Percentiles rank a stretch among this genome's conserved stretches.
Conservation (phyloP, 1,140 invertebrate species). For the Sipha flava region DNA sequence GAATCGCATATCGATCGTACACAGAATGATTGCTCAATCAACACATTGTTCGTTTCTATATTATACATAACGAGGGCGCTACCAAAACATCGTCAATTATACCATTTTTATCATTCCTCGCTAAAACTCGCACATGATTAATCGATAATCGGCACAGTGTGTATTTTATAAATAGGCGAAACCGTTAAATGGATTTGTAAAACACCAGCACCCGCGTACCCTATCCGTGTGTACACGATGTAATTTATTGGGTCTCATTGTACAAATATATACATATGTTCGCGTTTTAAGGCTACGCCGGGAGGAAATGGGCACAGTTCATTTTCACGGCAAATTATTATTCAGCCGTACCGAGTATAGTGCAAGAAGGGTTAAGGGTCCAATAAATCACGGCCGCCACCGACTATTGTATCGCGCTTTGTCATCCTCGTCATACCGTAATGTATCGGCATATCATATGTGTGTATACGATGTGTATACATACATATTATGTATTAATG, state of each 20-base stretch:
- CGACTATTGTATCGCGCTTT: neutral
- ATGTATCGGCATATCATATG: neutral
- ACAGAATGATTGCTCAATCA: neutral
- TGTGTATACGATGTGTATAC: neutral
- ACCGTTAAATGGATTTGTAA: neutral
- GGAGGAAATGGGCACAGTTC: neutral
- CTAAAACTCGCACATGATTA: neutral
- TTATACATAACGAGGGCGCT: no score
- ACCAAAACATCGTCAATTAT: no score
- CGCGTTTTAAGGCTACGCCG: neutral
- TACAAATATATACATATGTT: neutral
- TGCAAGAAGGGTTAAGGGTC: constrained; percentile 11
- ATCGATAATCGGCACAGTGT: neutral
- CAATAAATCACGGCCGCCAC: constrained; percentile 3
- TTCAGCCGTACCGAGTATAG: neutral
- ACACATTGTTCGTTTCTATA: neutral
- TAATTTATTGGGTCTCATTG: neutral
- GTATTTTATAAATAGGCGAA: neutral
- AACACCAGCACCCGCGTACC: neutral
- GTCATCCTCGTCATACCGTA: neutral
- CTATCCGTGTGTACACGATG: neutral
- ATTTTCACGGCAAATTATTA: constrained; percentile 23
- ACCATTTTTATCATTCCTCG: no score
- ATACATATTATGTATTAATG: neutral
- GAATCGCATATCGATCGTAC: neutral